Percentiles rank a stretch among this genome's conserved stretches.
Conservation (phyloP, 2,113 vertebrate genomes). For the Piaya cayana region DNA sequence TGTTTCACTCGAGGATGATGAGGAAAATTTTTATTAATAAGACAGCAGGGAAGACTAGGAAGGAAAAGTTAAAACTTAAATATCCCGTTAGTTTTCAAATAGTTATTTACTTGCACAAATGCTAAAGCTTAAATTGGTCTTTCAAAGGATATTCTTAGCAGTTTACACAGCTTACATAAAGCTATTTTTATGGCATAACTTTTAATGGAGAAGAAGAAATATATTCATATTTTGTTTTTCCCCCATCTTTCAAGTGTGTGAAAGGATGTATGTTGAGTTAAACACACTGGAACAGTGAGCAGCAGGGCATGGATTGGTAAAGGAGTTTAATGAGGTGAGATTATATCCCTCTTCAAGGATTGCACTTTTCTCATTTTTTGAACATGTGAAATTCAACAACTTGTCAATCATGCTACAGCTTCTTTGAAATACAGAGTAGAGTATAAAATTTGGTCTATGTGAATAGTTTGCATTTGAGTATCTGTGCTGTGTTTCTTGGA, state of each 20-base stretch:
- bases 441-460: slow-evolving; percentile 18
- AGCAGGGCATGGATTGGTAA: neutral
- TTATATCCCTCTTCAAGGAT: neutral
- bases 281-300: neutral
- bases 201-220: neutral
- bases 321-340: slow-evolving; percentile 49
- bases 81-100: neutral
- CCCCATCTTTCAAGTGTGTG: neutral
- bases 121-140: neutral
- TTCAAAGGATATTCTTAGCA: neutral
- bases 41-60: neutral
- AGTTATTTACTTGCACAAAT: neutral
- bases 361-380: slow-evolving; percentile 5
- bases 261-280: neutral
- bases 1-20: neutral
- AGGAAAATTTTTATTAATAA: neutral
- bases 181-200: neutral
- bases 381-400: slow-evolving; percentile 36
- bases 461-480: slow-evolving; percentile 16
- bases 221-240: neutral
- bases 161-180: neutral
- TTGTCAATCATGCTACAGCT: slow-evolving; percentile 47
- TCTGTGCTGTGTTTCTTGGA: slow-evolving; percentile 46
- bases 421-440: slow-evolving; percentile 2
- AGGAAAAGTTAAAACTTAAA: neutral